Evolutionary conservation across 2,113 vertebrate genomes (phyloP).

Genomic region (Burhinus bistriatus): DNA sequence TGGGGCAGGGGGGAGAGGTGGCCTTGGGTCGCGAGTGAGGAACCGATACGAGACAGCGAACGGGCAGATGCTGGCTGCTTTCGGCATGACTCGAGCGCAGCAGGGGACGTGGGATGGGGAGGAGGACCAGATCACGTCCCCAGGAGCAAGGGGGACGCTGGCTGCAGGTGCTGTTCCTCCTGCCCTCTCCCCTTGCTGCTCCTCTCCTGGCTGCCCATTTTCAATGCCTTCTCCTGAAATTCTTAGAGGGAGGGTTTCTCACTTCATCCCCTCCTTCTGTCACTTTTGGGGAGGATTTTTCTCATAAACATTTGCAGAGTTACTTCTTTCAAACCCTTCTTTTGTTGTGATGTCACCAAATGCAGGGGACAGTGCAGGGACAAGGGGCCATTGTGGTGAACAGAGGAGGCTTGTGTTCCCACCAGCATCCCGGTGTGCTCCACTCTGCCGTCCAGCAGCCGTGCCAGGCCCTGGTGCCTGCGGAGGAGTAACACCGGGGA

Average conservation of each 20-base stretch:
- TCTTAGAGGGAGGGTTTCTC: not conserved
- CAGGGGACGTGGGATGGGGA: not conserved
- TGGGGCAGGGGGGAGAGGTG: not conserved
- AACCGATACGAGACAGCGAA: accelerated
- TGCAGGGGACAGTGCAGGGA: accelerated
- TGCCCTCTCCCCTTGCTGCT: not conserved
- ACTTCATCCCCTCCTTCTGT: not conserved
- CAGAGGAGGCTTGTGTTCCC: not conserved
- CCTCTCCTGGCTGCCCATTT: accelerated
- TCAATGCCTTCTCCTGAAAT: not conserved
- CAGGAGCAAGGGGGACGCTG: not conserved
- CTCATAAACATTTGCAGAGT: not conserved
- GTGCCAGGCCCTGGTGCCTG: accelerated
- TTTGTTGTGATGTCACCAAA: not conserved
- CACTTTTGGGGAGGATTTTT: not conserved
- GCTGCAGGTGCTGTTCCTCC: not conserved
- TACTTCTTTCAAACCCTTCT: not conserved
- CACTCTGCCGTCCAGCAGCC: not conserved
- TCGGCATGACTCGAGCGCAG: not conserved
- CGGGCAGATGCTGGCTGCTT: not conserved
- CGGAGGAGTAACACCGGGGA: accelerated
- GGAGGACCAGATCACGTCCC: not conserved
- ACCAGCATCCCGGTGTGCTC: not conserved
- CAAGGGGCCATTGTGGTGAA: not conserved
- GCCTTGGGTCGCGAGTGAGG: not conserved